These are phyloP conservation scores for Phalacrocorax carbo DNA, from an alignment of 2,113 vertebrate genomes.

Conservation along the genomic window DNA sequence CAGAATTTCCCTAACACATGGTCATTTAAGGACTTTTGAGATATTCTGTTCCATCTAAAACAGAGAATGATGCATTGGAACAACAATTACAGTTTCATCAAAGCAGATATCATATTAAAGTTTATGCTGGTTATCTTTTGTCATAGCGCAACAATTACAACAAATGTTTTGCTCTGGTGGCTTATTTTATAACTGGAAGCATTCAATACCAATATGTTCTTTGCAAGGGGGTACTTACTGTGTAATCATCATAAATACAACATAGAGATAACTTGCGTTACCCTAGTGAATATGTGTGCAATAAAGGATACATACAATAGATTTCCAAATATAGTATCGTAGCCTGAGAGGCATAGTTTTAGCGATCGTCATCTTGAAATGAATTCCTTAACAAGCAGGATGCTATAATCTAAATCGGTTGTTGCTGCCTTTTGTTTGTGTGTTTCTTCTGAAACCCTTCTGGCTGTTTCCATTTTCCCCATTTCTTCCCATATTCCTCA, in stretches of 20 bases:
- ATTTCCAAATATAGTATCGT: conserved; percentile 30
- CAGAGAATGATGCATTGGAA: background rate
- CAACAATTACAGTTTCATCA: background rate
- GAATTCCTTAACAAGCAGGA: background rate
- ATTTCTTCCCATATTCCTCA: background rate
- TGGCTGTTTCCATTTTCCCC: background rate
- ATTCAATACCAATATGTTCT: background rate
- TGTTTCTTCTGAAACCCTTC: background rate
- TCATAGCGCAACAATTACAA: background rate
- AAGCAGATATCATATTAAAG: background rate
- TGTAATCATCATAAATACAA: conserved; percentile 12
- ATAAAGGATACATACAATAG: conserved; percentile 13
- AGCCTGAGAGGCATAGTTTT: conserved; percentile 38
- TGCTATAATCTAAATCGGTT: background rate
- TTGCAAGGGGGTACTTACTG: conserved; percentile 11
- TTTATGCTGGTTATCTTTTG: conserved; percentile 14
- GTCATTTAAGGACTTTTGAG: background rate
- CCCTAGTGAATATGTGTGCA: conserved; percentile 9
- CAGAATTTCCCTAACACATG: background rate
- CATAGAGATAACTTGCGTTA: background rate
- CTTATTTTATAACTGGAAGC: conserved; percentile 27
- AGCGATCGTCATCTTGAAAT: background rate
- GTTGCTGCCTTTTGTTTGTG: background rate
- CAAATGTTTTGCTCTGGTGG: conserved; percentile 23
- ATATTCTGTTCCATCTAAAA: background rate